Evolutionary conservation across 2,888 invertebrate species (phyloP).

Genomic region (Sinodicranocentrus sp.): DNA sequence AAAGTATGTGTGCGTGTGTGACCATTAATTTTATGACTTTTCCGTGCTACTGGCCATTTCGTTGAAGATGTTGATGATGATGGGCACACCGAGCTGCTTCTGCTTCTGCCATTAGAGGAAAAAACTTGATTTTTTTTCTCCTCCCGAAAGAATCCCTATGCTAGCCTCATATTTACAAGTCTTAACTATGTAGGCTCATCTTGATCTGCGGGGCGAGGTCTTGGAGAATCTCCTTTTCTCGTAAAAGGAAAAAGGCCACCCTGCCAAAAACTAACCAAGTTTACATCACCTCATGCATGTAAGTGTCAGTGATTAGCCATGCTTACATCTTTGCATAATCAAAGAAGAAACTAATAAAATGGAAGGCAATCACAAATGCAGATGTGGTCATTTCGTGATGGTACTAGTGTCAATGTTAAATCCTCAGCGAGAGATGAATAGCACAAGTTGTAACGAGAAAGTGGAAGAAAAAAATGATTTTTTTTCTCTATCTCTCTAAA

Average conservation of each 20-base stretch:
- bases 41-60: constrained; percentile 72
- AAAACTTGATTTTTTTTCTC: constrained; percentile 37
- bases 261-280: constrained; percentile 57
- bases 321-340: constrained; percentile 37
- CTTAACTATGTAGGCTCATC: constrained; percentile 23
- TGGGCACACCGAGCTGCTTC: not conserved
- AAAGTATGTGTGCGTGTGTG: constrained; percentile 62
- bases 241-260: constrained; percentile 71
- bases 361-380: constrained; percentile 46
- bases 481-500: constrained; percentile 3
- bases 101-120: constrained; percentile 13
- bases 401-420: constrained; percentile 61
- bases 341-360: constrained; percentile 2
- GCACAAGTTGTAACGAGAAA: constrained; percentile 22
- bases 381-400: constrained; percentile 11
- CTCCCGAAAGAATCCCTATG: constrained; percentile 7
- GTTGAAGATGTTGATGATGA: constrained; percentile 21
- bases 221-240: constrained; percentile 15
- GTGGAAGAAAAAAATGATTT: not conserved
- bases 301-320: constrained; percentile 69
- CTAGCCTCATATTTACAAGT: constrained; percentile 7
- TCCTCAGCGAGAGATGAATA: constrained; percentile 60
- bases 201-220: constrained; percentile 25
- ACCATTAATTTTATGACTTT: constrained; percentile 73
- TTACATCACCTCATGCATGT: constrained; percentile 66